A percentile compares a stretch with the other conserved stretches of the same genome.
These are phyloP conservation scores for Alviniconcha marisindica DNA, from an alignment of 1,140 invertebrate species.

Conservation along the genomic window DNA sequence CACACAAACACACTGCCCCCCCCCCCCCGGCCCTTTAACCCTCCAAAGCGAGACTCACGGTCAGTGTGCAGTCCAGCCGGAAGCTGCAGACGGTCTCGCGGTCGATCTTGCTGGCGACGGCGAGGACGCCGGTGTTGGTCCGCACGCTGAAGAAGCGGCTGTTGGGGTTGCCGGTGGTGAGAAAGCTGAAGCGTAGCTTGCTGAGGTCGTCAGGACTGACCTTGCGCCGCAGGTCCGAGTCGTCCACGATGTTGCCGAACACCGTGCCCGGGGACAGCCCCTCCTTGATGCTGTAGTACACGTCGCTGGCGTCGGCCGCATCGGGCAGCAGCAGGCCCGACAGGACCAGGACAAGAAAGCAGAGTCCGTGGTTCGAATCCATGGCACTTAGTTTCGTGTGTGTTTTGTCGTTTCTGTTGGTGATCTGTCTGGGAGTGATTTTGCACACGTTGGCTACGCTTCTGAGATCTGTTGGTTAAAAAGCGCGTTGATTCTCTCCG, in stretches of 20 bases:
- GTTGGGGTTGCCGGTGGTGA: slow-evolving; percentile 45
- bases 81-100: slow-evolving; percentile 60
- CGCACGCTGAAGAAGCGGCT: slow-evolving; percentile 85
- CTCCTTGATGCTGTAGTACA: slow-evolving; percentile 48
- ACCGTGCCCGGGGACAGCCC: slow-evolving; percentile 41
- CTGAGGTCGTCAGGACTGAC: slow-evolving; percentile 29
- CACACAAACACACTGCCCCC: not conserved
- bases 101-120: slow-evolving; percentile 69
- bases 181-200: slow-evolving; percentile 44
- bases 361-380: not conserved
- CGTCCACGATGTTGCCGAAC: slow-evolving; percentile 54
- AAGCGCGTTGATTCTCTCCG: no score
- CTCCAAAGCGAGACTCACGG: slow-evolving; percentile 41
- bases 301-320: not conserved
- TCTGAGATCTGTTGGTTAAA: no score
- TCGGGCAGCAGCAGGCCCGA: not conserved
- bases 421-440: no score
- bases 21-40: no score
- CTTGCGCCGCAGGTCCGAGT: slow-evolving; percentile 28
- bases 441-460: no score
- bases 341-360: not conserved
- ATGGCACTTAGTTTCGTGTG: no score
- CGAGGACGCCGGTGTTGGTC: slow-evolving; percentile 91
- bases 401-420: no score
- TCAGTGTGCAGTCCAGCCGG: slow-evolving; percentile 40